These are phyloP conservation scores for Procambarus virginalis DNA, from an alignment of 1,140 invertebrate genomes.

Conservation along the genomic window DNA sequence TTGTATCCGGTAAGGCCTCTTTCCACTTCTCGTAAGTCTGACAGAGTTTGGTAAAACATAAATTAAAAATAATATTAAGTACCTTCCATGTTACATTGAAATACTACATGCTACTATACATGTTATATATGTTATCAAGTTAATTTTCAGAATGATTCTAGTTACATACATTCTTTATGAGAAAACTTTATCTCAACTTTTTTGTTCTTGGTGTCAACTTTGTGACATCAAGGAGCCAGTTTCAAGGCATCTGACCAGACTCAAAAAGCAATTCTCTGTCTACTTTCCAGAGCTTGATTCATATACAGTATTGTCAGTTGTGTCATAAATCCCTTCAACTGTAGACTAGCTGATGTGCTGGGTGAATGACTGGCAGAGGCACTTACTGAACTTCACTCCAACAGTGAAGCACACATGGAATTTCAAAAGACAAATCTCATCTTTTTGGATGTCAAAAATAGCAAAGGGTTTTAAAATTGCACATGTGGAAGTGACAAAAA, in stretches of 20 bases:
- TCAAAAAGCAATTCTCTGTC: no score
- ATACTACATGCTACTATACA: background rate
- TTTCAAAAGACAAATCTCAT: background rate
- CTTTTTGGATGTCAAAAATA: background rate
- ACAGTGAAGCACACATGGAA: slow-evolving; percentile 1
- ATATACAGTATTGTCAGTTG: background rate
- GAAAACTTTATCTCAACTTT: no score
- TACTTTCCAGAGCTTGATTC: background rate
- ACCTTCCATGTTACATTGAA: background rate
- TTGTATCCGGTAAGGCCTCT: slow-evolving; percentile 91
- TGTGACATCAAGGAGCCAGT: no score
- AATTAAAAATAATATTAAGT: background rate
- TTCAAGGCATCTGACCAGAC: no score
- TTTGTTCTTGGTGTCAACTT: no score
- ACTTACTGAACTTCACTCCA: background rate
- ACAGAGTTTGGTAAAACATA: background rate
- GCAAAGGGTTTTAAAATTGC: slow-evolving; percentile 30
- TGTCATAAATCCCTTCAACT: slow-evolving; percentile 10
- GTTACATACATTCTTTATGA: no score
- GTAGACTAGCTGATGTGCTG: background rate
- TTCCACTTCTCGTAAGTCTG: slow-evolving; percentile 91
- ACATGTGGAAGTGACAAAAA: slow-evolving; percentile 29
- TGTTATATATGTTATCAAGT: no score
- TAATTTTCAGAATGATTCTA: no score
- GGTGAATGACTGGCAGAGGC: slow-evolving; percentile 28